phyloP scores from a whole-genome alignment of 2,113 vertebrate species.

The Eira barbara region DNA sequence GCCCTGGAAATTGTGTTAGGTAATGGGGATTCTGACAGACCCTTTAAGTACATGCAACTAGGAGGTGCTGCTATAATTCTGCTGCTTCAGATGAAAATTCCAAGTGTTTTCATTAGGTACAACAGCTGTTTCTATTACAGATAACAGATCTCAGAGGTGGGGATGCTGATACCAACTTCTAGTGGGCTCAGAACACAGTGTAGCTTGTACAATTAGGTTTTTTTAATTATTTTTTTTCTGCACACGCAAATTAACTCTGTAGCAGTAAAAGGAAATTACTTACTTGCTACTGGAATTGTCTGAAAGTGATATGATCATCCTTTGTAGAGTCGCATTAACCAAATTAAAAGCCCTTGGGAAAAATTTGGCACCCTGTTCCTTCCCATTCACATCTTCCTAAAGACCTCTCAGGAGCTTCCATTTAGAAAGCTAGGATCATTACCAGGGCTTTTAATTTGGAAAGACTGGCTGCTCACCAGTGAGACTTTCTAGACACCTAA shows the following conservation, averaged over 20 bases:
- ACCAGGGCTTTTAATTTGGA: conserved; percentile 65
- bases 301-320: conserved; percentile 71
- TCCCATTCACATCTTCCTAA: conserved; percentile 65
- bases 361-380: conserved; percentile 68
- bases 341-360: conserved; percentile 76
- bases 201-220: conserved; percentile 75
- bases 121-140: conserved; percentile 84
- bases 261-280: conserved; percentile 81
- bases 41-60: conserved; percentile 73
- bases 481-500: conserved; percentile 1
- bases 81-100: conserved; percentile 76
- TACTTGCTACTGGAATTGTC: conserved; percentile 71
- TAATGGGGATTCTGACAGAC: conserved; percentile 73
- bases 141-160: conserved; percentile 79
- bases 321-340: conserved; percentile 65
- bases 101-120: conserved; percentile 82
- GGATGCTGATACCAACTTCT: conserved; percentile 74
- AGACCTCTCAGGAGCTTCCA: conserved; percentile 60
- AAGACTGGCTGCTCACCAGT: conserved; percentile 59
- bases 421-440: conserved; percentile 65
- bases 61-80: conserved; percentile 78
- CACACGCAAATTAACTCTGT: conserved; percentile 79
- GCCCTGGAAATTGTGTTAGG: conserved; percentile 65
- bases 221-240: conserved; percentile 66
- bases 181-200: conserved; percentile 67